Base-by-base conservation (phyloP, 2,113 vertebrate species). In the Hiodon alosoides region DNA sequence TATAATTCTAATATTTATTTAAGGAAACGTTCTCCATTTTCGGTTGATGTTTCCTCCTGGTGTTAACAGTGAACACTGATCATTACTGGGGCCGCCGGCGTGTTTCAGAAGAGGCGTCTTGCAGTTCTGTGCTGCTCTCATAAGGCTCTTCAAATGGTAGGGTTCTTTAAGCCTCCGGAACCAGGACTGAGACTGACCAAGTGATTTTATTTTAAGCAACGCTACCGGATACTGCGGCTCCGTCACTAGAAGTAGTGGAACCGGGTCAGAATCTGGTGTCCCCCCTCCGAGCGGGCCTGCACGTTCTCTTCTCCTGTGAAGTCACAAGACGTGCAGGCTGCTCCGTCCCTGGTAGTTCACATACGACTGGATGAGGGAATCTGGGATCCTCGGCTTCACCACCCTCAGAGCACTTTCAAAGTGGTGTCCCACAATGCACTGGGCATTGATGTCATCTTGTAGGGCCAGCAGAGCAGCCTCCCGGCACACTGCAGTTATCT, bases 401-500 rank as follows among this genome's bases (percentile, higher is more conserved):
- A 89, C 59, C 11, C 64, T 74, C 85, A 98, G 86, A 0, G 96
- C 96, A 0, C 80, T 74, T 59, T 83, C 80, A 76, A 99, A 97
- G 87, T 99, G 97, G 74, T 71, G 83, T 81, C 80, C 84, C 60
- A 54, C 31, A 73, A 98, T 73, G 51, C 68, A 78, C 67, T 79
- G 81, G 17, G 96, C 94, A 61, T 89, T 74, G 75, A 99, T 95
- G 90, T 98, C 90, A 83, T 98, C 95, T 77, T 98, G 95, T 16
- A 99, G 92, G 76, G 97, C 95, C 61, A 93, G 86, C 5, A 98
- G 94, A 71, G 93, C 97, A 8, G 96, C 97, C 86, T 98, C 96
- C 85, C 93, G 91, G 79, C 96, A 99, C 72, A 98, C 87, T 0
- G 96, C 95, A 4, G 92, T 86, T 86, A 98, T 93, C 97, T 99